phyloP scores from a whole-genome alignment of 2,797 vertebrate species.

The Lycodopsis pacificus region DNA sequence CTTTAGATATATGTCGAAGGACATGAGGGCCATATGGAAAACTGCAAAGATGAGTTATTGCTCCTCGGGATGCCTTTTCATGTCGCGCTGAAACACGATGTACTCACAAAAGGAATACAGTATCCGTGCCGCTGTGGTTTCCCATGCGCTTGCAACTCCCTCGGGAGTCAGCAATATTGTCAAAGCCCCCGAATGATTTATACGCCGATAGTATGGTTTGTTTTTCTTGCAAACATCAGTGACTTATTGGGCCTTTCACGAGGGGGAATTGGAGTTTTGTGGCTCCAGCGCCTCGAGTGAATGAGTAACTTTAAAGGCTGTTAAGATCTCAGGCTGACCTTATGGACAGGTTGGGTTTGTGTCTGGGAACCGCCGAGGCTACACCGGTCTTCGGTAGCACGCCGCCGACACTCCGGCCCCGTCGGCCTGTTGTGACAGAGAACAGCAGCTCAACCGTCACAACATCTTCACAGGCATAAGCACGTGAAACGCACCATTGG shows the following conservation, averaged over 20 bases:
- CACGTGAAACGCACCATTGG: constrained; percentile 18
- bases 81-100: constrained; percentile 67
- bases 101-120: constrained; percentile 65
- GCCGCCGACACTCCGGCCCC: constrained; percentile 44
- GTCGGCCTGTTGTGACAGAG: constrained; percentile 68
- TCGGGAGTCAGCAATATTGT: constrained; percentile 62
- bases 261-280: constrained; percentile 47
- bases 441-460: constrained; percentile 63
- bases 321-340: constrained; percentile 67
- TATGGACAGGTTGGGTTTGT: constrained; percentile 35
- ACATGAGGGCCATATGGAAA: constrained; percentile 79
- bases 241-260: constrained; percentile 59
- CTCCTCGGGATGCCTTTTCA: constrained; percentile 69
- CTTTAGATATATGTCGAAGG: constrained; percentile 74
- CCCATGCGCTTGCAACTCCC: constrained; percentile 53
- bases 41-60: constrained; percentile 75
- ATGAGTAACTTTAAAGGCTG: constrained; percentile 65
- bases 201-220: constrained; percentile 52
- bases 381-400: constrained; percentile 46
- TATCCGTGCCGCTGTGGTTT: constrained; percentile 64
- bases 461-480: constrained; percentile 53
- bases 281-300: constrained; percentile 48
- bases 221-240: constrained; percentile 71
- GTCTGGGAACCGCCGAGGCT: constrained; percentile 49
- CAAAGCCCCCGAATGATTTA: constrained; percentile 69